phyloP scores from a whole-genome alignment of 2,113 vertebrate genomes.

The Strigops habroptila region DNA sequence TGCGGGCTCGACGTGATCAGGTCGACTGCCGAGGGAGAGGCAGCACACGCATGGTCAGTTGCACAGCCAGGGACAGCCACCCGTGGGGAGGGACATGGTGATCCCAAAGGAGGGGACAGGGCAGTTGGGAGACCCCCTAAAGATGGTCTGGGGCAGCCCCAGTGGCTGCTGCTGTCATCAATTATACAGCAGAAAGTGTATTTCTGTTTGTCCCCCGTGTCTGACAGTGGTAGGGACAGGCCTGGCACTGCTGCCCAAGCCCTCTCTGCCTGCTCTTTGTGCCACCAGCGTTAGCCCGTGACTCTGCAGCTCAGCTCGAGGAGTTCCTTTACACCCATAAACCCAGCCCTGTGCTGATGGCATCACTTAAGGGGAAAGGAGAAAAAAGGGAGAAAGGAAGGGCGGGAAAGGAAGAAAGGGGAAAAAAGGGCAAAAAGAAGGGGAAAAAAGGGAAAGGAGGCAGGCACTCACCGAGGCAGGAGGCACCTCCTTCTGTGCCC shows the following conservation, averaged over 20 bases:
- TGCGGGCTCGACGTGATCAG: slow-evolving; percentile 80
- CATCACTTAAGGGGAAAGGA: neutral
- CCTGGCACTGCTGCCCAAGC: neutral
- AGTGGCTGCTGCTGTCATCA: rapidly evolving
- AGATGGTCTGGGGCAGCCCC: neutral
- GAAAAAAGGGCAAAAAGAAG: neutral
- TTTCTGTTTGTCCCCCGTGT: neutral
- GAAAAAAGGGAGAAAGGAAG: neutral
- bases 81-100: neutral
- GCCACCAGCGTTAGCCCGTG: rapidly evolving
- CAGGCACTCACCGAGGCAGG: slow-evolving; percentile 68
- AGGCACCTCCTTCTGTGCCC: slow-evolving; percentile 21
- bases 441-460: no score
- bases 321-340: neutral
- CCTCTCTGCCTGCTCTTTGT: neutral
- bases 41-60: neutral
- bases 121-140: neutral
- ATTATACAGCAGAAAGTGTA: neutral
- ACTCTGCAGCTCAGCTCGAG: neutral
- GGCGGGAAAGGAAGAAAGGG: neutral
- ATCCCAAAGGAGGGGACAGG: neutral
- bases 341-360: rapidly evolving
- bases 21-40: slow-evolving; percentile 52
- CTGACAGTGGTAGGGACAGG: rapidly evolving
- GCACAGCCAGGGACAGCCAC: neutral